Evolutionary conservation across 2,888 invertebrate species (phyloP), one percentile per base, ranked within the genome.

Genomic region (Drosophila yooni): DNA sequence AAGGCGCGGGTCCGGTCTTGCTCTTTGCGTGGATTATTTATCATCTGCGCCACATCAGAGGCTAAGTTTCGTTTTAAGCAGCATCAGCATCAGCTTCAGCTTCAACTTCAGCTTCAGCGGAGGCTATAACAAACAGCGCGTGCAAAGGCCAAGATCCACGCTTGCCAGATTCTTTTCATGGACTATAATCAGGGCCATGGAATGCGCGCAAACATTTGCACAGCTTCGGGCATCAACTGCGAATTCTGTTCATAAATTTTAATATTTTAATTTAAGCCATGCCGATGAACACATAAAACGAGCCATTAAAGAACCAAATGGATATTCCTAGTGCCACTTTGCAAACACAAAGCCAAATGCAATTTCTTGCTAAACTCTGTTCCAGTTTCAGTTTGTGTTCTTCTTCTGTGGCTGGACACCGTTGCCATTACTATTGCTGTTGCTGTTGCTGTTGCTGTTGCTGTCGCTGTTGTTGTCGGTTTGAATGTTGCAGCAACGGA

Each of bases 21-120:
- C 61, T 60, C 77, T 86, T 90, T 87, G 90, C 87, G 90, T 90
- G 90, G 87, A 90, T 86, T 89, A 86, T 90, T 87, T 87, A 87
- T 87, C 87, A 90, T 89, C 90, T 75, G 79, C 65, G 83, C 79
- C 81, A 74, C 87, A 87, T 90, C 87, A 74, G 74, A 62, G 74
- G 73, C 81, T 76, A 76, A 81, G 77, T 83, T 76, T 79, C 76
- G 79, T 79, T 86, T 85, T 85, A 86, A 89, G 75, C 90, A 85
- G 82, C 78, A 70, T 67, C 67, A 74, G 70, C 58, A 57, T 33
- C 58, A 33, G 50, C 25, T 48, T 13, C 48, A 29, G 15, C 46
- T 51, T 18, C 46, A 29, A 27, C 66, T 66, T 29, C 18, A 38
- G 18, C 38, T 56, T 56, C 5, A 29, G n/a, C 56, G 40, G 27